These are phyloP conservation scores for Malacoctenus gilli DNA, from an alignment of 2,797 vertebrate species.

Conservation along the genomic window DNA sequence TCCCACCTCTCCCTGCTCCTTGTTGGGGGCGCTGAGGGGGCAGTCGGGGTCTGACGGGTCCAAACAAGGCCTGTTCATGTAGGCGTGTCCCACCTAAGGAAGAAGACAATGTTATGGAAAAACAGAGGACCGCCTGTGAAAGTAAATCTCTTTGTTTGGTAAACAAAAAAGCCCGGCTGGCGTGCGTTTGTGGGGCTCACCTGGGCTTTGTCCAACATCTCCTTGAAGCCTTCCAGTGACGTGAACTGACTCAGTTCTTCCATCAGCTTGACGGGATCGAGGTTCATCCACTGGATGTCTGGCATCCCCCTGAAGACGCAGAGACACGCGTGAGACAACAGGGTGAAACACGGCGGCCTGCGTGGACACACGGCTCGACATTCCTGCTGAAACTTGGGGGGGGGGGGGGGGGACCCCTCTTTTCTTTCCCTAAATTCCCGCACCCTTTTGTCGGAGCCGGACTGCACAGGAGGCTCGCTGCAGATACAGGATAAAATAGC, in stretches of 20 bases:
- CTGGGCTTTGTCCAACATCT: conserved; percentile 97
- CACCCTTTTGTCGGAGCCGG: conserved; percentile 22
- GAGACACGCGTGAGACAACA: conserved; percentile 23
- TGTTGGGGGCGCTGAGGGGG: conserved; percentile 92
- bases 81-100: conserved; percentile 87
- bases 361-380: conserved; percentile 8
- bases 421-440: too few relatives aligned
- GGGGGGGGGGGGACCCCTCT: too few relatives aligned
- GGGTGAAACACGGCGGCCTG: too few relatives aligned
- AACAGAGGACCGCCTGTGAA: not conserved
- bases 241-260: conserved; percentile 95
- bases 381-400: conserved; percentile 21
- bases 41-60: conserved; percentile 90
- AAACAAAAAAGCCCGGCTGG: not conserved
- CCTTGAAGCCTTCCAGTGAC: conserved; percentile 93
- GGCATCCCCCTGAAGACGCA: conserved; percentile 86
- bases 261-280: conserved; percentile 95
- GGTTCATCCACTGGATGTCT: conserved; percentile 98
- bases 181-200: conserved; percentile 67
- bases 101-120: conserved; percentile 12
- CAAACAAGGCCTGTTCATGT: conserved; percentile 94
- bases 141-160: not conserved
- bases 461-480: conserved; percentile 63
- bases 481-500: conserved; percentile 88
- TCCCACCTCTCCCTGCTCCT: conserved; percentile 86